phyloP scores from a whole-genome alignment of 1,140 invertebrate species.

The Drosophila yakuba region DNA sequence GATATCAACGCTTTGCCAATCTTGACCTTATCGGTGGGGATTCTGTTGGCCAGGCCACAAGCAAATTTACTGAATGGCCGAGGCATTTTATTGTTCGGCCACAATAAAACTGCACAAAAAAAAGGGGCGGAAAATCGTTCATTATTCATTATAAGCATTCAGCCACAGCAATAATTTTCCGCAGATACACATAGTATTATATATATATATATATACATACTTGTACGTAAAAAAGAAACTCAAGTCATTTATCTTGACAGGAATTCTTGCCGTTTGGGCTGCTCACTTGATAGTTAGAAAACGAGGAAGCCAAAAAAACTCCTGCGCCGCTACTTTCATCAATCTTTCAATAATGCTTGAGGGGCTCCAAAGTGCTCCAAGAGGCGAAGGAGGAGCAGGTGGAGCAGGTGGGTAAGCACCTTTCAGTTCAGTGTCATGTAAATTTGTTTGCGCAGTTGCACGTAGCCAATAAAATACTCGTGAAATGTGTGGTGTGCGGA shows the following conservation, averaged over 20 bases:
- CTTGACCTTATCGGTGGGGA: slow-evolving; percentile 15
- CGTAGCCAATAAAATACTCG: slow-evolving; percentile 77
- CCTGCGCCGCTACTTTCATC: slow-evolving; percentile 62
- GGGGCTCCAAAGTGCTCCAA: neutral
- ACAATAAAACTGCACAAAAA: slow-evolving; percentile 59
- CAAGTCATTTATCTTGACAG: slow-evolving; percentile 62
- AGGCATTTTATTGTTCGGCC: slow-evolving; percentile 69
- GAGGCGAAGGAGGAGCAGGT: too few species aligned
- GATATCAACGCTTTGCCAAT: slow-evolving; percentile 38
- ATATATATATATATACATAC: slow-evolving; percentile 7
- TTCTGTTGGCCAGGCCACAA: slow-evolving; percentile 21
- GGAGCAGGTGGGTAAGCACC: slow-evolving; percentile 51
- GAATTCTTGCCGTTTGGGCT: slow-evolving; percentile 36
- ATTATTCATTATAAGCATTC: slow-evolving; percentile 80
- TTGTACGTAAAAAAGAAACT: slow-evolving; percentile 21
- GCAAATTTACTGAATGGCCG: slow-evolving; percentile 66
- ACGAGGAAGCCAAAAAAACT: slow-evolving; percentile 21
- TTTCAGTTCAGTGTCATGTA: slow-evolving; percentile 79
- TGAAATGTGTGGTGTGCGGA: slow-evolving; percentile 45
- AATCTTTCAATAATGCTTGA: slow-evolving; percentile 77
- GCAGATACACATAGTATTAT: slow-evolving; percentile 36
- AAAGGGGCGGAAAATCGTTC: slow-evolving; percentile 72
- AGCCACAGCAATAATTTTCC: slow-evolving; percentile 73
- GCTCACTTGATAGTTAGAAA: slow-evolving; percentile 43
- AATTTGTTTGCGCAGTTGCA: slow-evolving; percentile 81